A percentile compares a stretch with the other conserved stretches of the same genome.
phyloP scores from a whole-genome alignment of 1,140 invertebrate species.

The Drosophila virilis region DNA sequence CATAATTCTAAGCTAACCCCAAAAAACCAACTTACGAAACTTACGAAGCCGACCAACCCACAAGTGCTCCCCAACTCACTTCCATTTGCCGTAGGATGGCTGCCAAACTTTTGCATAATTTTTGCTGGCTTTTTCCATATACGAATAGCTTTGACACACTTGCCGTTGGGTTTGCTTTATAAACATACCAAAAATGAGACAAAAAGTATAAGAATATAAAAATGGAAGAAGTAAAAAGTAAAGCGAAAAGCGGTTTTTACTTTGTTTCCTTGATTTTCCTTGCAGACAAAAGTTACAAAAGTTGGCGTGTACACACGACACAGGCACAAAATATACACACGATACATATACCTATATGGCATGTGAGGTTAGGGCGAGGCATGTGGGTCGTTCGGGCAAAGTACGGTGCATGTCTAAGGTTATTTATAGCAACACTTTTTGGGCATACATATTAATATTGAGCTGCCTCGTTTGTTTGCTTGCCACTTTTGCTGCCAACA shows the following conservation, averaged over 20 bases:
- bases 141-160: conserved; percentile 56
- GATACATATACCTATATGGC: conserved; percentile 11
- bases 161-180: conserved; percentile 49
- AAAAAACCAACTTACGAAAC: conserved; percentile 7
- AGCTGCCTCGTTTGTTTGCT: conserved; percentile 45
- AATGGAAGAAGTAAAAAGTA: conserved; percentile 14
- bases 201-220: conserved; percentile 13
- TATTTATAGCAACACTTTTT: conserved; percentile 79
- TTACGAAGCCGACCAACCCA: conserved; percentile 29
- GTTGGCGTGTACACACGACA: conserved; percentile 64
- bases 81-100: conserved; percentile 15
- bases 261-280: conserved; percentile 75
- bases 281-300: conserved; percentile 58
- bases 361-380: conserved; percentile 39
- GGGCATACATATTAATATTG: conserved; percentile 50
- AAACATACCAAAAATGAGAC: conserved; percentile 14
- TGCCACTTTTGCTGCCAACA: conserved; percentile 46
- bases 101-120: conserved; percentile 67
- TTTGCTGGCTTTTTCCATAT: conserved; percentile 34
- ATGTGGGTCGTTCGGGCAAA: neutral
- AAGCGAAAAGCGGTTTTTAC: conserved; percentile 54
- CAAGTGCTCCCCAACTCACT: conserved; percentile 23
- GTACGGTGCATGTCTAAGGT: conserved; percentile 59
- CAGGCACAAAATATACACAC: conserved; percentile 13
- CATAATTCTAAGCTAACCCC: conserved; percentile 1